A percentile compares a stretch with the other conserved stretches of the same genome.
Conservation (phyloP, 2,888 invertebrate species). For the Agriopis leucophaearia region DNA sequence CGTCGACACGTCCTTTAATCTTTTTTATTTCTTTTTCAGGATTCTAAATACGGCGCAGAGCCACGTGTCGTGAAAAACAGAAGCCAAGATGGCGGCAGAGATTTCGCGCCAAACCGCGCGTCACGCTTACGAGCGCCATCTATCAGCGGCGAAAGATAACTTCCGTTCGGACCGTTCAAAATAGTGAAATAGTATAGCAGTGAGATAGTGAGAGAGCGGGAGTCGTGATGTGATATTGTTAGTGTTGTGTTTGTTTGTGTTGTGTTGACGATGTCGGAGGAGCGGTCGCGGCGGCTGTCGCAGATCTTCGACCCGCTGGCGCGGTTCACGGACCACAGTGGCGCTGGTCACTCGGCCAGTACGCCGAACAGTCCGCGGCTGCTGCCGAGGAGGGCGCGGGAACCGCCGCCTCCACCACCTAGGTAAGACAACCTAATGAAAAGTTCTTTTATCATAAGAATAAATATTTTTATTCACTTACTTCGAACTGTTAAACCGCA, state of each 20-base stretch:
- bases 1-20: constrained; percentile 65
- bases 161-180: constrained; percentile 76
- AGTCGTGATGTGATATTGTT: constrained; percentile 77
- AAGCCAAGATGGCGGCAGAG: constrained; percentile 73
- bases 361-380: constrained; percentile 91
- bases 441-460: too few species aligned
- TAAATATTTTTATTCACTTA: too few species aligned
- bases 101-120: constrained; percentile 76
- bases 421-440: too few species aligned
- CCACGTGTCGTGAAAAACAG: constrained; percentile 72
- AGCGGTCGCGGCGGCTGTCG: constrained; percentile 91
- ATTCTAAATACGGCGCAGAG: constrained; percentile 71
- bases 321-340: constrained; percentile 89
- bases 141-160: constrained; percentile 63
- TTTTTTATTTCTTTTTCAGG: constrained; percentile 78
- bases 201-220: constrained; percentile 65
- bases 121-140: constrained; percentile 67
- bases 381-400: constrained; percentile 86
- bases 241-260: constrained; percentile 69
- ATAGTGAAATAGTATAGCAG: constrained; percentile 69
- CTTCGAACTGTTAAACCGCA: too few species aligned
- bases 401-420: constrained; percentile 82
- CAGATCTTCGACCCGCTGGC: constrained; percentile 94
- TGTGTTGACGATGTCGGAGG: constrained; percentile 87
- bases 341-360: constrained; percentile 85